Percentiles rank a stretch among this genome's conserved stretches.
These are phyloP conservation scores for Paracentrotus lividus DNA, from an alignment of 53 echinoderm and acorn worm species.

Conservation along the genomic window DNA sequence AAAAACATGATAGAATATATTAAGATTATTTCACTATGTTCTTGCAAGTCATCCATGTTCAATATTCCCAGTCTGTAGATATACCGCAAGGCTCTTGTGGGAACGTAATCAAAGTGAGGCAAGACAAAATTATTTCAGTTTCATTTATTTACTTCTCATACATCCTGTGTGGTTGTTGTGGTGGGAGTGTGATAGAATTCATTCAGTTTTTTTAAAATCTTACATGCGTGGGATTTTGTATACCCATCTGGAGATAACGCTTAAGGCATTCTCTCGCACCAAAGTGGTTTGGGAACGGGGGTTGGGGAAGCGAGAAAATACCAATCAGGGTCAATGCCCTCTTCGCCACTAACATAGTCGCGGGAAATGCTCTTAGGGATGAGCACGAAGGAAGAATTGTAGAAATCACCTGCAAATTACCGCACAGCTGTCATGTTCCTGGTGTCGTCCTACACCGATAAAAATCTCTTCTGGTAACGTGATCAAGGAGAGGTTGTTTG, in stretches of 20 bases:
- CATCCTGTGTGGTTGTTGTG: neutral
- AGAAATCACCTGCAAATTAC: constrained; percentile 39
- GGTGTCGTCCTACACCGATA: neutral
- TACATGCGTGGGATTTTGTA: neutral
- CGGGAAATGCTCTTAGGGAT: neutral
- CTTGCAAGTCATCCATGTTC: no score
- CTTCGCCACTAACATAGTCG: neutral
- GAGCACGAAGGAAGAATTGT: neutral
- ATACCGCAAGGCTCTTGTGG: no score
- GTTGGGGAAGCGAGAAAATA: neutral
- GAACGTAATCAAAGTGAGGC: neutral
- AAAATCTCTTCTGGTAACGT: constrained; percentile 43
- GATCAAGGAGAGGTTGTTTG: neutral
- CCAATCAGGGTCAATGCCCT: constrained; percentile 6
- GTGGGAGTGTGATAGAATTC: neutral
- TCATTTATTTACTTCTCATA: no score
- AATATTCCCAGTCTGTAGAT: no score
- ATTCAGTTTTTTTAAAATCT: neutral
- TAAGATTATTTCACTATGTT: no score
- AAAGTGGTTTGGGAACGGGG: neutral
- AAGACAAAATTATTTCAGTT: neutral
- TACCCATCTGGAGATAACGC: neutral
- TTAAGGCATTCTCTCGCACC: constrained; percentile 12
- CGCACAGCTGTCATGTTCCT: constrained; percentile 26
- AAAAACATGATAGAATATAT: no score